A percentile compares a stretch with the other conserved stretches of the same genome.
Evolutionary conservation across 2,888 invertebrate genomes (phyloP).

Genomic region (Ditula angustiorana): DNA sequence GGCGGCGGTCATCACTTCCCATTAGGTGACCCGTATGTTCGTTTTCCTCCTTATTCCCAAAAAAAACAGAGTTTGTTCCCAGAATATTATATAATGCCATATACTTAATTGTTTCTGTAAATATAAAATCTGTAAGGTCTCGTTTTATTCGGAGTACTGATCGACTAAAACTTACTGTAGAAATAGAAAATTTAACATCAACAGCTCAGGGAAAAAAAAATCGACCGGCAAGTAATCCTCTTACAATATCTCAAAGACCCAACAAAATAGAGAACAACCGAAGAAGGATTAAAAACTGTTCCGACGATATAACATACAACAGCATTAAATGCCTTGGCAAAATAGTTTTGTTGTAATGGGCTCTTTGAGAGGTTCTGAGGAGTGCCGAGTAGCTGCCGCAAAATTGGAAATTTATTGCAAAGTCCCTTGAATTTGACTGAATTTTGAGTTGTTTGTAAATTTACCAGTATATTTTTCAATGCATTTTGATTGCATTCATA

Average conservation of each 20-base stretch:
- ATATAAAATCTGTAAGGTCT: too few species aligned
- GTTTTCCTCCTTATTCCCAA: too few species aligned
- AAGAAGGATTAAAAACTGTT: slow-evolving; percentile 33
- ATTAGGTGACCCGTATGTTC: too few species aligned
- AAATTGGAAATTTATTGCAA: slow-evolving; percentile 28
- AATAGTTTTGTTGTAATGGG: slow-evolving; percentile 43
- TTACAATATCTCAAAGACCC: slow-evolving; percentile 25
- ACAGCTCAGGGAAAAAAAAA: neutral
- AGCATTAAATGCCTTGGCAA: slow-evolving; percentile 34
- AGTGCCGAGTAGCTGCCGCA: slow-evolving; percentile 24
- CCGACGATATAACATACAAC: slow-evolving; percentile 29
- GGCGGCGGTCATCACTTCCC: too few species aligned
- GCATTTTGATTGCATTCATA: neutral
- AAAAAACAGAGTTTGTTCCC: too few species aligned
- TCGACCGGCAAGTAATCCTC: slow-evolving; percentile 23
- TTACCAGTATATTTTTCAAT: neutral
- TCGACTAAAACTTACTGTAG: neutral
- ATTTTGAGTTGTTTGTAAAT: slow-evolving; percentile 2
- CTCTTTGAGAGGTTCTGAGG: slow-evolving; percentile 33
- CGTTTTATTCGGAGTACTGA: neutral
- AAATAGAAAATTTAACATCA: neutral
- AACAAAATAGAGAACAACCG: slow-evolving; percentile 13
- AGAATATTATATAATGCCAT: too few species aligned
- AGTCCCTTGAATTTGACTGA: slow-evolving; percentile 18
- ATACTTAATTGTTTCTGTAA: too few species aligned